Evolutionary conservation across 2,797 vertebrate species (phyloP).

Genomic region (Malacoraja senta): DNA sequence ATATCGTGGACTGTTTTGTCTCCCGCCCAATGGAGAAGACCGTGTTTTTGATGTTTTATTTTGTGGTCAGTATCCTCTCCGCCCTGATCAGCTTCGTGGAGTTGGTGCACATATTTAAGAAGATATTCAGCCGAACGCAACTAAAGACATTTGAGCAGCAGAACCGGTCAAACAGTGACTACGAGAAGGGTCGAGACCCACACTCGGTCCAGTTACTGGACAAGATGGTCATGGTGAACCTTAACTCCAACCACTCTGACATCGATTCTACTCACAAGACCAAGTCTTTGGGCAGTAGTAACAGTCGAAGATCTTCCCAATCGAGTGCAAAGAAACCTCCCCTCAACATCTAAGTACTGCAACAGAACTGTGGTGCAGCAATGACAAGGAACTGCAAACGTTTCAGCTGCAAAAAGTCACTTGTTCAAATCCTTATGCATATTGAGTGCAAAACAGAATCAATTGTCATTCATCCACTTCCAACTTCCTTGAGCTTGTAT

Average conservation of each 20-base stretch:
- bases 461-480: neutral
- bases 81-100: constrained; percentile 68
- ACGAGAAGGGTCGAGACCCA: neutral
- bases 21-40: constrained; percentile 87
- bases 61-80: constrained; percentile 69
- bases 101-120: constrained; percentile 54
- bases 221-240: neutral
- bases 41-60: constrained; percentile 83
- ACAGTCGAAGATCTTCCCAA: neutral
- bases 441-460: neutral
- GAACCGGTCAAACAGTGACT: constrained; percentile 42
- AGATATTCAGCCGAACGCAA: constrained; percentile 45
- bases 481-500: neutral
- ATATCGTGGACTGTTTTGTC: constrained; percentile 84
- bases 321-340: constrained; percentile 22
- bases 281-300: constrained; percentile 6
- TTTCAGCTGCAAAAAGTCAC: neutral
- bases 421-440: no score
- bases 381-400: neutral
- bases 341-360: neutral
- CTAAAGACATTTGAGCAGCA: constrained; percentile 41
- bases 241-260: neutral
- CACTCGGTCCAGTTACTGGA: neutral
- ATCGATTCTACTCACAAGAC: neutral
- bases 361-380: neutral